A percentile compares a stretch with the other conserved stretches of the same genome.
Evolutionary conservation across 2,113 vertebrate species (phyloP).

Genomic region (Gobiocypris rarus): DNA sequence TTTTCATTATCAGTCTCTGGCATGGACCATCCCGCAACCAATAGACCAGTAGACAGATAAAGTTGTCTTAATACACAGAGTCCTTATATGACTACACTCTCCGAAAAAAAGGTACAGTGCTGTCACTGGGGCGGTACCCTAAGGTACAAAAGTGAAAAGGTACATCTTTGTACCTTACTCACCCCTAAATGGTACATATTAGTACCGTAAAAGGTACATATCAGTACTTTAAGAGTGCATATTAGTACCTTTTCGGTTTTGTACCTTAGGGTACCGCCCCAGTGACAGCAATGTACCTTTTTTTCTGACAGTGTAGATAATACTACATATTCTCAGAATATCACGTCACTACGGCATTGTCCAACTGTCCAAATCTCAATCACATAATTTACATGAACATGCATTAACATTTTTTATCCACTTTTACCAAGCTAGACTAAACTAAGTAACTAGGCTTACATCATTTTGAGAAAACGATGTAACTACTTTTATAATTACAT

Average conservation of each 20-base stretch:
- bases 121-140: too few relatives aligned
- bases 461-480: neutral
- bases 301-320: too few relatives aligned
- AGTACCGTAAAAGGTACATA: too few relatives aligned
- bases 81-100: neutral
- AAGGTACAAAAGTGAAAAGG: too few relatives aligned
- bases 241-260: too few relatives aligned
- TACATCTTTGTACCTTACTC: too few relatives aligned
- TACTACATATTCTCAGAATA: neutral
- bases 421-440: neutral
- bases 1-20: neutral
- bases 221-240: too few relatives aligned
- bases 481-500: neutral
- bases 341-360: neutral
- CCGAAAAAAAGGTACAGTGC: too few relatives aligned
- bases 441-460: neutral
- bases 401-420: neutral
- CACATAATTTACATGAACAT: neutral
- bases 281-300: too few relatives aligned
- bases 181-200: too few relatives aligned
- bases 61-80: neutral
- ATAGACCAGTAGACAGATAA: neutral
- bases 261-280: too few relatives aligned
- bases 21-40: neutral
- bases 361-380: neutral